Conservation (phyloP, 2,113 vertebrate genomes). For the Cyanoliseus patagonus region DNA sequence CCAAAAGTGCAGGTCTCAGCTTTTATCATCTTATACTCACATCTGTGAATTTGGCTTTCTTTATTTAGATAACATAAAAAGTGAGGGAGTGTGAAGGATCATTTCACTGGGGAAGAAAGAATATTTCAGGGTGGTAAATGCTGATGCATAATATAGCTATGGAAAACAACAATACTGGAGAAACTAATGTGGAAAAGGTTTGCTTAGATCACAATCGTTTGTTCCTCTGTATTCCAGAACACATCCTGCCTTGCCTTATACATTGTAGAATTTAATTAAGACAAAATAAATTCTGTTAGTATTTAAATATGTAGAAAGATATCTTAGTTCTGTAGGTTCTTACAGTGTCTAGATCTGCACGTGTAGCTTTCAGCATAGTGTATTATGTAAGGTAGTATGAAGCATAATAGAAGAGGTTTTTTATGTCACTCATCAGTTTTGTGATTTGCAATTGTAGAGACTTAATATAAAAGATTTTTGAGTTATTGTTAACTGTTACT, state of each 20-base stretch:
- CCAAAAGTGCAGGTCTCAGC: background rate
- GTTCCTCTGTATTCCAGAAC: background rate
- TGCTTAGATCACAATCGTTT: background rate
- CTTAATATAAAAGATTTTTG: background rate
- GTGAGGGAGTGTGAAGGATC: background rate
- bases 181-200: background rate
- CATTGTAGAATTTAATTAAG: background rate
- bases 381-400: background rate
- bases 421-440: background rate
- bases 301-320: background rate
- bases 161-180: background rate
- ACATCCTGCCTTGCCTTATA: background rate
- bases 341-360: background rate
- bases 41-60: background rate
- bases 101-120: background rate
- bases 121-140: background rate
- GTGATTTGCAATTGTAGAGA: background rate
- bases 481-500: background rate
- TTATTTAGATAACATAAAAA: background rate
- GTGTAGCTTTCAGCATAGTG: background rate
- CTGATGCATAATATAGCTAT: background rate
- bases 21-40: background rate
- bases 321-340: background rate
- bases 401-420: background rate
- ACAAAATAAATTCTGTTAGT: background rate